Base-by-base conservation (phyloP, 2,888 invertebrate species). In the Scaptomyza reducta region DNA sequence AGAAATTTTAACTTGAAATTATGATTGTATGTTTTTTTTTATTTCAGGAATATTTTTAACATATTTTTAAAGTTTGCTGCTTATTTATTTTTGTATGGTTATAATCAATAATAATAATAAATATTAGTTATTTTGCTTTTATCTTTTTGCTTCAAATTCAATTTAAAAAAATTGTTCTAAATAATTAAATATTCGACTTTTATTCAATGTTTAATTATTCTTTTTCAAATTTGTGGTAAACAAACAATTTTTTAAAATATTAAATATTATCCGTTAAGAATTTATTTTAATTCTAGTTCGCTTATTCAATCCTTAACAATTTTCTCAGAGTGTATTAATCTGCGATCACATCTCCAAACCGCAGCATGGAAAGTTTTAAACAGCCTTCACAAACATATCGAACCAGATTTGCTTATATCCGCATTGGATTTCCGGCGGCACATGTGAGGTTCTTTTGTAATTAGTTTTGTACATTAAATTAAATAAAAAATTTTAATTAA, bases 401-500 rank as follows among this genome's bases (percentile, higher is more conserved):
- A 29, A 14, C n/a, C 5, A 35, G 16, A 16, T 40, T 27, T 16
- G 27, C 41, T 18, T 11, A 59, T 27, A 68, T 63, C 49, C 68
- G 58, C 31, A 59, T 45, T 47, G 14, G 13, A 51, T 51, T 57
- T 69, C 53, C 57, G 57, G 29, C 22, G 27, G 10, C 6, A 38
- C n/a, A 38, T 50, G 38, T 18, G 31, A 27, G 31, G 22, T 25
- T 59, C 55, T 72, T 53, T 60, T 14, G 22, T 40, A 18, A 14
- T 7, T 18, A 40, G 38, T 35, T 55, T 63, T 45, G 31, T 51
- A 63, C 59, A 57, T 49, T 50, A 50, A 33, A 31, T 16, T 50
- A 75, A 77, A 58, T 46, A 73, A 69, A 60, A 40, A 74, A 81
- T 77, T 83, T 68, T 63, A 46, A 46, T 5, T n/a, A 67, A 68